Base-by-base conservation (phyloP, 2,888 invertebrate genomes). In the Lasius platythorax region DNA sequence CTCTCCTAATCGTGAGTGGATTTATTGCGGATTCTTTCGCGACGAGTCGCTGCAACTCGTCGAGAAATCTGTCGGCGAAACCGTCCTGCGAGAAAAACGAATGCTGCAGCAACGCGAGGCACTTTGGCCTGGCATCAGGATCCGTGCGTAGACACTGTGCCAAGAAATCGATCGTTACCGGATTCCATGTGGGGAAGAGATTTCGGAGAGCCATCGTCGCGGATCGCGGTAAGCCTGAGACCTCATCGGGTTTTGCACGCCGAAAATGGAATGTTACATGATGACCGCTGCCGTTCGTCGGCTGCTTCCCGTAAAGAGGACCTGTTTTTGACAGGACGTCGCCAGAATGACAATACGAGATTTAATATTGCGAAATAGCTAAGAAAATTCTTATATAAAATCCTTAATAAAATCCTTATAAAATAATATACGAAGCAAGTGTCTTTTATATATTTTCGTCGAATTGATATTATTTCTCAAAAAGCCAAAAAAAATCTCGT, bases 51-150 rank as follows among this genome's bases (percentile, higher is more conserved):
- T 96, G 95, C 6, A 98, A 94, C 86, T 97, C 96, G 0, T 96
- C 96, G n/a, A 97, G 95, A 92, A 97, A 97, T 84, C 95, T 96
- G 33, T 97, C 97, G 9, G 96, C 95, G 91, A 97, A 97, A 37
- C 96, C 95, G 72, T 97, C 97, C 85, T 96, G 96, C 2, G 95
- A 95, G 93, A 98, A 97, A 91, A 97, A 97, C 84, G 95, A 94
- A 92, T 97, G 97, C 67, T 96, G 96, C 11, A 98, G 94, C n/a
- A 98, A 95, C 33, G 96, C 96, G 0, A 96, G 95, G 33, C 97
- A 96, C 0, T 96, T 95, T 0, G 97, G 96, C 1, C 98, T 94
- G 0, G 96, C 95, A 0, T 96, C 95, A 0, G 97, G 97, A 93
- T 97, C 97, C 94, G 97, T 97, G 84, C 96, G 95, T 75, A 96